Percentiles rank a stretch among this genome's conserved stretches.
Evolutionary conservation across 2,888 invertebrate species (phyloP).

Genomic region (Megastigmus dorsalis): DNA sequence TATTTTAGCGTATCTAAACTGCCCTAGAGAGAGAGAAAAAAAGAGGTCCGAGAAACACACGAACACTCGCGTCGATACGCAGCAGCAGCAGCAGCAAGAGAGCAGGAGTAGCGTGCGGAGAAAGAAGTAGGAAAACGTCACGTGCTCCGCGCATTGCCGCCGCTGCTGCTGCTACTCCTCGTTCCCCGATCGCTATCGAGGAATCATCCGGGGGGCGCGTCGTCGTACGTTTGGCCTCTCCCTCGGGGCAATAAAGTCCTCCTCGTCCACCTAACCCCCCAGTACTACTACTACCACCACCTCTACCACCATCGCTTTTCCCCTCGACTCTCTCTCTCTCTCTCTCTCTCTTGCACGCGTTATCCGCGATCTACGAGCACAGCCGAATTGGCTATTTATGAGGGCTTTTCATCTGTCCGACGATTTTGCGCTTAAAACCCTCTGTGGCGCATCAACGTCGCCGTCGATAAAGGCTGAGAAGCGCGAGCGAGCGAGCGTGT

Average conservation of each 20-base stretch:
- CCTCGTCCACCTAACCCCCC: too few relatives aligned
- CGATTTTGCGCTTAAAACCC: slow-evolving; percentile 19
- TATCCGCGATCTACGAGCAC: slow-evolving; percentile 65
- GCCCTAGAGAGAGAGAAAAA: background rate
- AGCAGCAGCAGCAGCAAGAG: too few relatives aligned
- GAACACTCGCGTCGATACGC: background rate
- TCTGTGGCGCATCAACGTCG: slow-evolving; percentile 2
- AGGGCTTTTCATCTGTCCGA: slow-evolving; percentile 45
- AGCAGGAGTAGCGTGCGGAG: too few relatives aligned
- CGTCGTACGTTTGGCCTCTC: background rate
- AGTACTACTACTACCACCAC: background rate
- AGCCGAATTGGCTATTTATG: slow-evolving; percentile 68
- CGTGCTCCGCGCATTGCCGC: too few relatives aligned
- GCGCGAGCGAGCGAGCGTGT: background rate
- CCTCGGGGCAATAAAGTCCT: slow-evolving; percentile 45
- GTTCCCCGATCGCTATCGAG: slow-evolving; percentile 26
- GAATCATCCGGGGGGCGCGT: slow-evolving; percentile 21
- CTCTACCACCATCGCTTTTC: slow-evolving; percentile 31
- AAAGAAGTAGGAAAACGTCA: slow-evolving; percentile 26
- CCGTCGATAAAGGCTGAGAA: background rate
- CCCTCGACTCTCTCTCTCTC: background rate
- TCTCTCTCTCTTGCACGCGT: slow-evolving; percentile 45
- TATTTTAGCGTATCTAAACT: too few relatives aligned
- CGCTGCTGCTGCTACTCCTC: too few relatives aligned
- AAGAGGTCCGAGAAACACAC: background rate